phyloP scores from a whole-genome alignment of 2,113 vertebrate genomes.

The Crotalus horridus region DNA sequence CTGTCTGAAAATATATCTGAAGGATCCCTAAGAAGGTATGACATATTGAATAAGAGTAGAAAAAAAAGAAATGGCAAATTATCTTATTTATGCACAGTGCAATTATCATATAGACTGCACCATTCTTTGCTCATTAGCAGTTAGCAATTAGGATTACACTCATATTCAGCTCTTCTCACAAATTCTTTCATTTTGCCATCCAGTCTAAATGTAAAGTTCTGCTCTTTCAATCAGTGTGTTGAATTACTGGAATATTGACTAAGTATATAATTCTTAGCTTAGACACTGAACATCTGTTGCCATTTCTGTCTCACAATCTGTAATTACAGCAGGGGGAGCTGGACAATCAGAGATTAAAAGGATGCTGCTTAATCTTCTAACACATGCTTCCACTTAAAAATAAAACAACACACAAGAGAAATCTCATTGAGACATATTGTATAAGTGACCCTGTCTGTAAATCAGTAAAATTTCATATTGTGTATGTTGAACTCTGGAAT shows the following conservation, averaged over 20 bases:
- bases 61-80: neutral
- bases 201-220: conserved; percentile 52
- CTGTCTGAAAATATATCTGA: conserved; percentile 30
- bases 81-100: conserved; percentile 24
- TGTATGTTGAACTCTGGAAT: conserved; percentile 3
- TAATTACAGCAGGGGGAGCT: conserved; percentile 78
- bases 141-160: conserved; percentile 12
- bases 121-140: conserved; percentile 29
- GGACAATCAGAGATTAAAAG: conserved; percentile 76
- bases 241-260: conserved; percentile 69
- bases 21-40: conserved; percentile 29
- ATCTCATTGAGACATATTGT: conserved; percentile 49
- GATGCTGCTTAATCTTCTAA: conserved; percentile 70
- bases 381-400: conserved; percentile 72
- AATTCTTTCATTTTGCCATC: conserved; percentile 45
- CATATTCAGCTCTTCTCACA: conserved; percentile 35
- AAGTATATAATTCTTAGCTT: conserved; percentile 78
- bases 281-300: conserved; percentile 78
- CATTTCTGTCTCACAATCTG: conserved; percentile 71
- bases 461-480: conserved; percentile 37
- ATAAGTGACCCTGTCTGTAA: conserved; percentile 11
- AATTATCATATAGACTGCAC: neutral
- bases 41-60: conserved; percentile 6
- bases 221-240: conserved; percentile 47
- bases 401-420: conserved; percentile 47